These are phyloP conservation scores for Masticophis lateralis DNA, from an alignment of 2,797 vertebrate species.

Conservation along the genomic window DNA sequence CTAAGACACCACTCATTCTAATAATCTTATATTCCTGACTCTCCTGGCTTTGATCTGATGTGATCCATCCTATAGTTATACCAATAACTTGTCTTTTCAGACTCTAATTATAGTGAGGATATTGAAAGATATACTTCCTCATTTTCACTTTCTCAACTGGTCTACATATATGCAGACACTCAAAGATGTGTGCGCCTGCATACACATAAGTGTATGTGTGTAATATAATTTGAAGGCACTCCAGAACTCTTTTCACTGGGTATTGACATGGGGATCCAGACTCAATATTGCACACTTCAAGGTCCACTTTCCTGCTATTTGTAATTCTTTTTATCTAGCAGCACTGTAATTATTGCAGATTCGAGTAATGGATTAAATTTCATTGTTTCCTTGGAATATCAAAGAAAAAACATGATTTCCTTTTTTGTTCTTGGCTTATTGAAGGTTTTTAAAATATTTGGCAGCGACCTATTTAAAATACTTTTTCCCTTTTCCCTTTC, in stretches of 20 bases:
- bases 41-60: background rate
- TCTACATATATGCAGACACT: background rate
- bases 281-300: conserved; percentile 36
- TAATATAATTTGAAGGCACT: conserved; percentile 42
- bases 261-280: conserved; percentile 35
- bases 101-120: conserved; percentile 43
- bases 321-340: conserved; percentile 44
- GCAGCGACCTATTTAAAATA: background rate
- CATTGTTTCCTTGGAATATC: background rate
- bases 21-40: background rate
- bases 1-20: background rate
- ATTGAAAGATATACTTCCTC: background rate
- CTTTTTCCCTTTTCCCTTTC: background rate
- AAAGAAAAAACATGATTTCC: background rate
- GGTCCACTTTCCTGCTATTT: conserved; percentile 41
- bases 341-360: conserved; percentile 43
- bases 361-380: conserved; percentile 55
- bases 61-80: background rate
- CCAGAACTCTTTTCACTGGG: conserved; percentile 44
- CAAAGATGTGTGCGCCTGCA: background rate
- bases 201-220: background rate
- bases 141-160: background rate
- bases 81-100: conserved; percentile 39
- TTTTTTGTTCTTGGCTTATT: background rate
- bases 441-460: background rate